These are phyloP conservation scores for Psittacula derbiana DNA, from an alignment of 2,797 vertebrate genomes.

Conservation along the genomic window DNA sequence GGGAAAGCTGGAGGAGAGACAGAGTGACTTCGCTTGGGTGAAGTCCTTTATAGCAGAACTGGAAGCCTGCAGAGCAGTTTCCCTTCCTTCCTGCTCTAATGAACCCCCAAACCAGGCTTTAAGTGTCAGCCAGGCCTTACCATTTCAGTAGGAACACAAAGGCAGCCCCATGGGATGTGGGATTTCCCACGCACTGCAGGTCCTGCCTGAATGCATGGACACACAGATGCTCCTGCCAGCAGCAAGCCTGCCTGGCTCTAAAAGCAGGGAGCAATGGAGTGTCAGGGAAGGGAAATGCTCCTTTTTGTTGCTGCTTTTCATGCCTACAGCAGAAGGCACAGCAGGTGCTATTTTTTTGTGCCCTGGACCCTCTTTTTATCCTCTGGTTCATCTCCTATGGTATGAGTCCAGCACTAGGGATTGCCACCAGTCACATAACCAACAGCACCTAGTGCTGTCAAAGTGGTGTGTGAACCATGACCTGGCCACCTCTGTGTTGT, in stretches of 20 bases:
- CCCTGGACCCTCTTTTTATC: not conserved
- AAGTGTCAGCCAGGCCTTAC: not conserved
- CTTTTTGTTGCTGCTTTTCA: not conserved
- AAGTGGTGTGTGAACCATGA: not conserved
- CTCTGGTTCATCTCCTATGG: fast-evolving
- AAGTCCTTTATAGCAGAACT: not conserved
- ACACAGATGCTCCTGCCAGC: fast-evolving
- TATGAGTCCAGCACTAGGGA: not conserved
- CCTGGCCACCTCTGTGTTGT: not conserved
- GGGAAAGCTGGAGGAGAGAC: not conserved
- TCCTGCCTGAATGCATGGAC: not conserved
- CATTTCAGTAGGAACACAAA: not conserved
- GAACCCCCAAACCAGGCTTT: not conserved
- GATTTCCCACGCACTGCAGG: not conserved
- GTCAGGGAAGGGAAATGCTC: not conserved
- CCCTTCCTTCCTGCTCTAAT: not conserved
- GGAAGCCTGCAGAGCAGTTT: not conserved
- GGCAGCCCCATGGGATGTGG: not conserved
- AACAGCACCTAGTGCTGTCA: not conserved
- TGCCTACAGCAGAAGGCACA: not conserved
- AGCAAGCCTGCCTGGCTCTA: not conserved
- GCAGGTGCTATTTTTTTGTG: not conserved
- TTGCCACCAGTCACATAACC: not conserved
- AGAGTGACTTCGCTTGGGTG: not conserved
- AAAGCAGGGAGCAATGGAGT: not conserved